Conservation (phyloP, 2,888 invertebrate species). For the Pheosia tremula region DNA sequence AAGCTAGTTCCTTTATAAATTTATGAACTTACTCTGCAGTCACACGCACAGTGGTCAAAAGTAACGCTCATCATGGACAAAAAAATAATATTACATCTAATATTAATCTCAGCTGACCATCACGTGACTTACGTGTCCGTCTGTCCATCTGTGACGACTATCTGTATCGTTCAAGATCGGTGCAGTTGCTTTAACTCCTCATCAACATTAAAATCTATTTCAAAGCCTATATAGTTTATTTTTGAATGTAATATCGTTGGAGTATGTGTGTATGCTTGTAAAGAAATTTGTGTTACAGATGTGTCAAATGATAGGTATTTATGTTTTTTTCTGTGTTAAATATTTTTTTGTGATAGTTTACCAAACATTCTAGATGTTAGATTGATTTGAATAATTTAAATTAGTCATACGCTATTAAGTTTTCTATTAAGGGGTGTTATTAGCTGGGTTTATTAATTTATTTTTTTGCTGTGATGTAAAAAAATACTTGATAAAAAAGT, state of each 20-base stretch:
- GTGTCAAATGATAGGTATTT: slow-evolving; percentile 21
- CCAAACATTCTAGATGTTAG: slow-evolving; percentile 15
- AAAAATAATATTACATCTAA: slow-evolving; percentile 2
- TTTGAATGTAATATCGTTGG: background rate
- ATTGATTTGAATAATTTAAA: slow-evolving; percentile 10
- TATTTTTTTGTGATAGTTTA: slow-evolving; percentile 10
- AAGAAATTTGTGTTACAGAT: slow-evolving; percentile 17
- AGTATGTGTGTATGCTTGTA: background rate
- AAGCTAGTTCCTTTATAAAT: background rate
- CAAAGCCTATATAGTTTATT: background rate
- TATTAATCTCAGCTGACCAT: slow-evolving; percentile 22
- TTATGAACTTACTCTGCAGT: background rate
- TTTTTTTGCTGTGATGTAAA: background rate
- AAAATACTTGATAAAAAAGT: no score
- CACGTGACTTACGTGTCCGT: slow-evolving; percentile 24
- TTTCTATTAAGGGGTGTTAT: slow-evolving; percentile 1
- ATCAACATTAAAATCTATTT: background rate
- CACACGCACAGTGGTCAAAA: background rate
- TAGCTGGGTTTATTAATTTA: background rate
- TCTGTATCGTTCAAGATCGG: background rate
- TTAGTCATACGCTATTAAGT: background rate
- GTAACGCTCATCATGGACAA: background rate
- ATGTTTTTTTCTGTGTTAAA: slow-evolving; percentile 9
- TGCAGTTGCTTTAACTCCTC: background rate
- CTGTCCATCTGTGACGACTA: slow-evolving; percentile 13